Conservation (phyloP, 1,140 invertebrate genomes). For the Formica selysi region DNA sequence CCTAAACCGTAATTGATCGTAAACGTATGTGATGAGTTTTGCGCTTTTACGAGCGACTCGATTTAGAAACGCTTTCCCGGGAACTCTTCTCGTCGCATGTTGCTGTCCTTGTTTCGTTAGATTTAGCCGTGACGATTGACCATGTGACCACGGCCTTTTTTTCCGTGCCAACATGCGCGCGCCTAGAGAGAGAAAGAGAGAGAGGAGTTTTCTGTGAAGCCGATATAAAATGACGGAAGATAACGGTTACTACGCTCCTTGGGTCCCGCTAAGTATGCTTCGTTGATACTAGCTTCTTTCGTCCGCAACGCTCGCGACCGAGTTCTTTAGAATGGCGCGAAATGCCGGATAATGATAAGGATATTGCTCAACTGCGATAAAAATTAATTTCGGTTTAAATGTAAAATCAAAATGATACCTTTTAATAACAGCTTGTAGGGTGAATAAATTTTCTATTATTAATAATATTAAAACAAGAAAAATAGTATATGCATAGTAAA, state of each 20-base stretch:
- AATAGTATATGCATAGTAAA: background rate
- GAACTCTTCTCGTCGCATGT: conserved; percentile 28
- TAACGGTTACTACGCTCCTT: conserved; percentile 48
- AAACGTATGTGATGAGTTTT: conserved; percentile 45
- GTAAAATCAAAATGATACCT: background rate
- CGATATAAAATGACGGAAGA: conserved; percentile 59
- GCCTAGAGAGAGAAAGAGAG: background rate
- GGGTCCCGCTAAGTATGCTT: conserved; percentile 39
- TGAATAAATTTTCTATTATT: background rate
- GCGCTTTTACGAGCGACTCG: conserved; percentile 64
- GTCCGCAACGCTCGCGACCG: conserved; percentile 13
- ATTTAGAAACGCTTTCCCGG: conserved; percentile 65
- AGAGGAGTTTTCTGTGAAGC: conserved; percentile 43
- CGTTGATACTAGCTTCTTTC: conserved; percentile 22
- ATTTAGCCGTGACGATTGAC: conserved; percentile 55
- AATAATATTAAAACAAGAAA: background rate
- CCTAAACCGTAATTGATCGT: conserved; percentile 67
- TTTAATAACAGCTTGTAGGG: background rate
- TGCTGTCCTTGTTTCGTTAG: conserved; percentile 41
- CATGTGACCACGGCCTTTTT: conserved; percentile 14
- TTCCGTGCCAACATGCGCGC: background rate
- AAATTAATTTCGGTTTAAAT: conserved; percentile 8
- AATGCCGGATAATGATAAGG: background rate
- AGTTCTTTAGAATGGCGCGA: conserved; percentile 2
- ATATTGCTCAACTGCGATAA: background rate